Percentiles rank a stretch among this genome's conserved stretches.
Conservation (phyloP, 2,113 vertebrate species). For the Phaetusa simplex region DNA sequence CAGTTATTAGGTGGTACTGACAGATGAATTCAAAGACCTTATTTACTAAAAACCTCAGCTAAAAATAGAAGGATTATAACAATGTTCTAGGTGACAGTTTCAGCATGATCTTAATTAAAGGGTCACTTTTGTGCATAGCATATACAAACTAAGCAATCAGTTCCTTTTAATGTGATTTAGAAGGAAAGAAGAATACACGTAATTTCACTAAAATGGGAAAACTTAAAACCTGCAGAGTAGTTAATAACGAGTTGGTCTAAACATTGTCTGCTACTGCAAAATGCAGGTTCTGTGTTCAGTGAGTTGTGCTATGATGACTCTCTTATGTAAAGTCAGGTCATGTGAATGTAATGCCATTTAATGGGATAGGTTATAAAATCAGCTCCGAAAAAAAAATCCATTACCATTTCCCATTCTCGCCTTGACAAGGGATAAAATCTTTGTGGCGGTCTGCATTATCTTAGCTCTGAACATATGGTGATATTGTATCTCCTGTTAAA, state of each 20-base stretch:
- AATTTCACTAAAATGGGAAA: background rate
- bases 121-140: background rate
- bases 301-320: background rate
- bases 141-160: background rate
- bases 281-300: background rate
- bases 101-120: background rate
- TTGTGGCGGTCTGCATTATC: background rate
- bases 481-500: background rate
- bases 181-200: background rate
- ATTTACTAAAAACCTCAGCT: background rate
- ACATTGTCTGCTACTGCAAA: background rate
- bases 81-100: background rate
- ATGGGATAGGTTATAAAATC: constrained; percentile 19
- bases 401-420: background rate
- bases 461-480: background rate
- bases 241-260: background rate
- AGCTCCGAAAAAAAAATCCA: background rate
- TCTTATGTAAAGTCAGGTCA: constrained; percentile 34
- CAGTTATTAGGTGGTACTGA: background rate
- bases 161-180: background rate
- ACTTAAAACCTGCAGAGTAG: background rate
- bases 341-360: constrained; percentile 19
- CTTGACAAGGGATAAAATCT: constrained; percentile 11
- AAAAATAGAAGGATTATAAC: background rate
- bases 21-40: background rate